Percentiles rank a stretch among this genome's conserved stretches.
phyloP scores from a whole-genome alignment of 1,140 invertebrate species.

The Cydia fagiglandana region DNA sequence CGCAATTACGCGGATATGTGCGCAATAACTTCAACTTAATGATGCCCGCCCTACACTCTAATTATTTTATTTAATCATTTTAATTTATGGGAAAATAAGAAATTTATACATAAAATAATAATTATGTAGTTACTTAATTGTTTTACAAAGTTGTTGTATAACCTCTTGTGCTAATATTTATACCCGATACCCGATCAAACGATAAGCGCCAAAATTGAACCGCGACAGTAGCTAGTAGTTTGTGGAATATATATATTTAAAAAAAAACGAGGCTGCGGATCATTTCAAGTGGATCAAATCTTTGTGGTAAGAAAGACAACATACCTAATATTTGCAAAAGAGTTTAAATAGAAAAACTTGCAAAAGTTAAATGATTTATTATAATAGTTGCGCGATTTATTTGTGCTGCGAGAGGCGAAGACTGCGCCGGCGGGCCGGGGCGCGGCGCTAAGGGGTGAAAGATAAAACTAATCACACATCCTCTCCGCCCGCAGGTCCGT shows the following conservation, averaged over 20 bases:
- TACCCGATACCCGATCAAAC: no score
- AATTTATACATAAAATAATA: not conserved
- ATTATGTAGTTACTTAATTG: no score
- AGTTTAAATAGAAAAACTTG: not conserved
- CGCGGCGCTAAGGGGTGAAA: conserved; percentile 53
- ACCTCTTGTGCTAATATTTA: no score
- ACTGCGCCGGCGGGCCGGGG: conserved; percentile 39
- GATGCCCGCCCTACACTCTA: conserved; percentile 32
- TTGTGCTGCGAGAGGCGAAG: conserved; percentile 46
- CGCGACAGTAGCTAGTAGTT: no score
- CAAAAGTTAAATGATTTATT: conserved; percentile 43
- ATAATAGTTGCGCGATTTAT: conserved; percentile 50
- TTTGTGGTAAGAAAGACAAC: not conserved
- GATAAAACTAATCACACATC: conserved; percentile 77
- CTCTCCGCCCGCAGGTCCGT: conserved; percentile 51
- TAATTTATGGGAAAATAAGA: not conserved
- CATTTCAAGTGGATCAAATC: no score
- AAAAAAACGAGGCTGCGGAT: no score
- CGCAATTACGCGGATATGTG: conserved; percentile 50
- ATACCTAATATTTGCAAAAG: not conserved
- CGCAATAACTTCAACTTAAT: conserved; percentile 40
- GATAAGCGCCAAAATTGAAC: no score
- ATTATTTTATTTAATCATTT: not conserved
- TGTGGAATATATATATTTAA: no score
- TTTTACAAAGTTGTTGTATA: no score